Base-by-base conservation (phyloP, 1,140 invertebrate species). In the Diorhabda carinulata region DNA sequence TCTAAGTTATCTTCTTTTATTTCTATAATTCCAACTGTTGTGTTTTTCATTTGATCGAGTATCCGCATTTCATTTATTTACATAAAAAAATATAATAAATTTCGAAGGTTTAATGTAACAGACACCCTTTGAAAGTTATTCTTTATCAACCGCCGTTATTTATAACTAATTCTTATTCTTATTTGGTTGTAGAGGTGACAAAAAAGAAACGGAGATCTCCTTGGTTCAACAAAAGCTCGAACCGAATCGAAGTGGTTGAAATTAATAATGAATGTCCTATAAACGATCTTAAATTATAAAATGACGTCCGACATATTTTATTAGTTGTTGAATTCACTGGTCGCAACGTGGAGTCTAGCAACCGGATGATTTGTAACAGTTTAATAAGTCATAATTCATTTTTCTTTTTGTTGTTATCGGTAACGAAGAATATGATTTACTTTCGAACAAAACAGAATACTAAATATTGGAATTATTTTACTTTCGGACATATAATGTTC, bases 311-410 rank as follows among this genome's bases (percentile, higher is more conserved):
- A 74, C 73, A 74, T 74, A 72, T 72, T 74, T 74, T 74, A 74
- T 74, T 74, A 72, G 70, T 74, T 74, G 73, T 74, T 72, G 73
- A 74, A 71, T 74, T 59, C 65, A 44, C 66, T 67, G 70, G 61
- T 71, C 70, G 44, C 61, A 52, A 61, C 62, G 67, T 59, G 66
- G 60, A 63, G 68, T 62, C 65, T 57, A 44, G 57, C 65, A 45
- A 57, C 56, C 62, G 72, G 68, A 70, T 68, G 74, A 75, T 75
- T 75, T 75, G 74, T 75, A 63, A 69, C 64, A 73, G 69, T 72
- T 75, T 75, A 73, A 75, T 75, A 75, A 70, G 69, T 75, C 71
- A 68, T 75, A 75, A 73, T 75, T 75, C 70, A 75, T 64, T 72
- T 75, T 73, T 25, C 25, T 25, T 25, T 25, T 25, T 25, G 25